phyloP scores from a whole-genome alignment of 1,140 invertebrate genomes.

The Agrilus planipennis region DNA sequence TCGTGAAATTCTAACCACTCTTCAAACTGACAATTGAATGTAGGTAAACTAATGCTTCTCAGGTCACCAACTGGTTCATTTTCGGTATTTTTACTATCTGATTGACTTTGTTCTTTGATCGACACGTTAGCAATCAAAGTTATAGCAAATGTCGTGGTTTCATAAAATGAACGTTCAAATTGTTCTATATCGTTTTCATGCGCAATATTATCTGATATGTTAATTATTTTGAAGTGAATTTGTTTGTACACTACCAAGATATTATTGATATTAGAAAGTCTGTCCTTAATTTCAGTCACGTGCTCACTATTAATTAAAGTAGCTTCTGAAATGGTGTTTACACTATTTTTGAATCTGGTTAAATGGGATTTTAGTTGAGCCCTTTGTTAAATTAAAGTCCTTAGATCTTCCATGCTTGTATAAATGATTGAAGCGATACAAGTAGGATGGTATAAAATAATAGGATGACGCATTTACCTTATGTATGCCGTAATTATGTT shows the following conservation, averaged over 20 bases:
- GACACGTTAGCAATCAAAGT: not conserved
- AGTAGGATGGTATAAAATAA: too few species aligned
- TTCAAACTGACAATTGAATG: not conserved
- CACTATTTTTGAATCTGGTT: too few species aligned
- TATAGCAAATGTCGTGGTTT: not conserved
- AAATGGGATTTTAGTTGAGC: too few species aligned
- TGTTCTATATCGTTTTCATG: not conserved
- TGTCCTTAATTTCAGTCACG: too few species aligned
- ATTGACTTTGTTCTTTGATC: not conserved
- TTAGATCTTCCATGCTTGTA: too few species aligned
- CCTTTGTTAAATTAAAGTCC: too few species aligned
- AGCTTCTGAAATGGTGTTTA: too few species aligned
- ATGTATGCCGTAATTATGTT: too few species aligned
- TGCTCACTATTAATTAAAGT: too few species aligned
- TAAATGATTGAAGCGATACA: too few species aligned
- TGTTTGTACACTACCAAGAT: not conserved
- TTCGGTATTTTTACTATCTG: not conserved
- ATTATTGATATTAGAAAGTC: not conserved
- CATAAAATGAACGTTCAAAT: not conserved
- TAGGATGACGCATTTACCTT: too few species aligned
- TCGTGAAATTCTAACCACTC: not conserved
- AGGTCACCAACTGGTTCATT: too few species aligned
- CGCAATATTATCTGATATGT: not conserved
- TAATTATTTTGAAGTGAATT: not conserved
- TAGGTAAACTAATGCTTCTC: not conserved